Evolutionary conservation across 1,140 invertebrate genomes (phyloP).

Genomic region (Sycophila sp.): DNA sequence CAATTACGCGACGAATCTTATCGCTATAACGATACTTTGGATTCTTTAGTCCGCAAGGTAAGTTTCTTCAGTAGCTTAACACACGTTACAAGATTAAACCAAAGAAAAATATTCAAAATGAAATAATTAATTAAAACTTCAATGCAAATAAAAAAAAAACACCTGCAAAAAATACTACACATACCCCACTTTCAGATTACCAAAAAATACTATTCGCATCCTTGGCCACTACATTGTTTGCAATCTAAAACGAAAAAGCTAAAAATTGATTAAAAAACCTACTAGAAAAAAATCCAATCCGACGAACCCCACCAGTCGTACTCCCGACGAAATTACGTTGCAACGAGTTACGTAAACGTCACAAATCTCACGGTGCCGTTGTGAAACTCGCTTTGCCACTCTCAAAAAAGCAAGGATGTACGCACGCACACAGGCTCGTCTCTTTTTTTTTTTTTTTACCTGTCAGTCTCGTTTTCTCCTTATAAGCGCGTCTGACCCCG

Average conservation of each 20-base stretch:
- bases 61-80: background rate
- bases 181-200: no score
- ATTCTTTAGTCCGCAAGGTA: background rate
- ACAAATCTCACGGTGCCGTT: no score
- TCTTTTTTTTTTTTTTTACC: background rate
- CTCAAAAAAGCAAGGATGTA: background rate
- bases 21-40: background rate
- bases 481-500: constrained; percentile 19
- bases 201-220: no score
- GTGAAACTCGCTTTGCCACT: background rate
- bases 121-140: no score
- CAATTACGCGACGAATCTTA: background rate
- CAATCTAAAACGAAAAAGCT: no score
- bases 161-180: background rate
- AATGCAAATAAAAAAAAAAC: no score
- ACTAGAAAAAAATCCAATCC: no score
- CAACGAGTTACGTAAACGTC: background rate
- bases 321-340: no score
- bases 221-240: no score
- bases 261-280: background rate
- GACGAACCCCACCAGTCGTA: no score
- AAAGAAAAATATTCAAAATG: no score
- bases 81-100: no score
- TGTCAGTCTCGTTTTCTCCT: constrained; percentile 4
- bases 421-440: background rate